Percentiles rank a stretch among this genome's conserved stretches.
Conservation (phyloP, 2,797 vertebrate genomes). For the Gymnoscopelus microlampas region DNA sequence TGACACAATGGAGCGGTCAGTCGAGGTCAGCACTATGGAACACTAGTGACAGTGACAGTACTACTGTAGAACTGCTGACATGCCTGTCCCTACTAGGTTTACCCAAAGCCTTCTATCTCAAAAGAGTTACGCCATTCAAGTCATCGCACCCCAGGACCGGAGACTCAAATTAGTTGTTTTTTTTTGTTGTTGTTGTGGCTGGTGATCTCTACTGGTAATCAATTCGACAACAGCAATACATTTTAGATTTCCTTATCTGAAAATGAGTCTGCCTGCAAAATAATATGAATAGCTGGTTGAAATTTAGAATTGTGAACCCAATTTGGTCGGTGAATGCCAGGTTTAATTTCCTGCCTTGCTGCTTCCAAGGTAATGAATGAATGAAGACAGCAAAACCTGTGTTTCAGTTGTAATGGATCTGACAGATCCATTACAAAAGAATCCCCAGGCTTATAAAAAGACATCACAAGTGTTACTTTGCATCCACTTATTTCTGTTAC, state of each 20-base stretch:
- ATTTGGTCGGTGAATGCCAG: no score
- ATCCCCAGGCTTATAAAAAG: neutral
- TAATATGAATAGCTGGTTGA: no score
- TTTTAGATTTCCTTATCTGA: no score
- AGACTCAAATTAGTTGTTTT: neutral
- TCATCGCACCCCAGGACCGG: conserved; percentile 27
- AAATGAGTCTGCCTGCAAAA: no score
- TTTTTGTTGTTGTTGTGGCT: no score
- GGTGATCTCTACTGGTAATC: no score
- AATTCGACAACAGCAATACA: no score
- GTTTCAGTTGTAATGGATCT: neutral
- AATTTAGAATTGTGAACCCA: no score
- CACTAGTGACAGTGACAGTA: conserved; percentile 49
- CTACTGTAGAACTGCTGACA: conserved; percentile 78
- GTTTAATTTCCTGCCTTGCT: no score
- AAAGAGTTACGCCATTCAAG: conserved; percentile 44
- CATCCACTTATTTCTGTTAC: neutral
- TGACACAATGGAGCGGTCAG: conserved; percentile 64
- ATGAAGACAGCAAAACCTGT: no score
- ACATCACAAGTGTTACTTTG: neutral
- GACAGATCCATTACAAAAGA: neutral
- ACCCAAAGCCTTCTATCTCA: conserved; percentile 57
- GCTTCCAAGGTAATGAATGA: no score
- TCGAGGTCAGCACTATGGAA: conserved; percentile 72
- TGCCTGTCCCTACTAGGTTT: conserved; percentile 64